A percentile compares a stretch with the other conserved stretches of the same genome.
phyloP scores from a whole-genome alignment of 2,113 vertebrate species.

The Cettia cetti region DNA sequence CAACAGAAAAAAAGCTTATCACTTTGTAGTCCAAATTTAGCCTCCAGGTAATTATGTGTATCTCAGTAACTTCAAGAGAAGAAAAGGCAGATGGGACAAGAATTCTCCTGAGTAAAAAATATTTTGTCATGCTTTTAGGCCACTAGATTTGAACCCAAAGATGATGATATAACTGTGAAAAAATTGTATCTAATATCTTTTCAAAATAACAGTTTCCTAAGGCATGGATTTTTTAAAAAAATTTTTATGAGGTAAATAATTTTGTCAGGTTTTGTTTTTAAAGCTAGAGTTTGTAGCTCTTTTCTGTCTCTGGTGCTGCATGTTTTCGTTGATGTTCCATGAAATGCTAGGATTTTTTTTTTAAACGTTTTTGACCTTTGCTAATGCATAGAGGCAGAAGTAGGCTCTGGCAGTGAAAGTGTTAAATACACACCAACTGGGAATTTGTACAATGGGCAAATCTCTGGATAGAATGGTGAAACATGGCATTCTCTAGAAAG shows the following conservation, averaged over 20 bases:
- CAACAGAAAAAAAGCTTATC: not conserved
- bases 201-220: not conserved
- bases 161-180: not conserved
- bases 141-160: not conserved
- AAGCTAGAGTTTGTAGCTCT: not conserved
- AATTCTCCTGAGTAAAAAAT: not conserved
- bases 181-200: not conserved
- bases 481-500: not conserved
- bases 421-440: not conserved
- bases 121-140: not conserved
- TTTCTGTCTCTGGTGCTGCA: not conserved
- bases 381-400: not conserved
- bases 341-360: not conserved
- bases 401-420: not conserved
- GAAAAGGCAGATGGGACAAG: not conserved
- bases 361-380: not conserved
- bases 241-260: not conserved
- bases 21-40: slow-evolving; percentile 23
- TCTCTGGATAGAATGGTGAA: not conserved
- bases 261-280: not conserved
- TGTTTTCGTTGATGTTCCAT: not conserved
- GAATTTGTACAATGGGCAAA: not conserved
- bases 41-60: not conserved
- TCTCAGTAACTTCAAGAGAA: not conserved
- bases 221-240: fast-evolving